Percentiles rank a stretch among this genome's conserved stretches.
Conservation (phyloP, 1,140 invertebrate genomes). For the Diorhabda carinulata region DNA sequence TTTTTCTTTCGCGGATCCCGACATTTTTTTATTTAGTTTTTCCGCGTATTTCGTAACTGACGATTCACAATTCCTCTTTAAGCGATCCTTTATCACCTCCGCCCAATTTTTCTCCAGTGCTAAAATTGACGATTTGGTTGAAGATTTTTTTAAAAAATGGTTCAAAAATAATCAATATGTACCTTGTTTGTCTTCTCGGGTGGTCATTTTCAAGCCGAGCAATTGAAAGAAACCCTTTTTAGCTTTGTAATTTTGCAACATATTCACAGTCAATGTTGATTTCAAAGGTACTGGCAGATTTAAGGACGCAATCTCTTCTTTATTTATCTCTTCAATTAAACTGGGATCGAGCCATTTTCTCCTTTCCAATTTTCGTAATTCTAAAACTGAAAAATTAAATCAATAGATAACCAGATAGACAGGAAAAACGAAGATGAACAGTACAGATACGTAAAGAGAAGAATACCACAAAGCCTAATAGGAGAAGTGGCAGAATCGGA, state of each 20-base stretch:
- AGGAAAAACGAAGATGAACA: no score
- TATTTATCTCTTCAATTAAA: conserved; percentile 20
- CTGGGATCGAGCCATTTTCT: conserved; percentile 35
- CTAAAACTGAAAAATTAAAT: conserved; percentile 27
- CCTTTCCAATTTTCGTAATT: conserved; percentile 40
- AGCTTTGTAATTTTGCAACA: conserved; percentile 32
- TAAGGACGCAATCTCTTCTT: conserved; percentile 29
- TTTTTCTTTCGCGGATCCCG: conserved; percentile 8
- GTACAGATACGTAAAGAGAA: background rate
- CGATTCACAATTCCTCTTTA: conserved; percentile 37
- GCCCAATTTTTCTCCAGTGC: conserved; percentile 43
- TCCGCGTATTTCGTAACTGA: conserved; percentile 36
- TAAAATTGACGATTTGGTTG: conserved; percentile 16
- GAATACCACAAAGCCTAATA: no score
- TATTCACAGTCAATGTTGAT: conserved; percentile 35
- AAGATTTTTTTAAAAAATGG: no score
- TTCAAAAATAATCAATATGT: conserved; percentile 14
- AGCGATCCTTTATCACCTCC: conserved; percentile 39
- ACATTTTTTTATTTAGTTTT: conserved; percentile 29
- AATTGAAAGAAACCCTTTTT: conserved; percentile 39
- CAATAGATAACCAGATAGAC: no score
- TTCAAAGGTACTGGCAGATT: conserved; percentile 42
- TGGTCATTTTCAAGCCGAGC: conserved; percentile 34
- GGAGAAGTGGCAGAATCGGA: no score
- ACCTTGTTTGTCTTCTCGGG: conserved; percentile 35